phyloP scores from a whole-genome alignment of 1,140 invertebrate species.

The Pseudomyrmex flavicornis region DNA sequence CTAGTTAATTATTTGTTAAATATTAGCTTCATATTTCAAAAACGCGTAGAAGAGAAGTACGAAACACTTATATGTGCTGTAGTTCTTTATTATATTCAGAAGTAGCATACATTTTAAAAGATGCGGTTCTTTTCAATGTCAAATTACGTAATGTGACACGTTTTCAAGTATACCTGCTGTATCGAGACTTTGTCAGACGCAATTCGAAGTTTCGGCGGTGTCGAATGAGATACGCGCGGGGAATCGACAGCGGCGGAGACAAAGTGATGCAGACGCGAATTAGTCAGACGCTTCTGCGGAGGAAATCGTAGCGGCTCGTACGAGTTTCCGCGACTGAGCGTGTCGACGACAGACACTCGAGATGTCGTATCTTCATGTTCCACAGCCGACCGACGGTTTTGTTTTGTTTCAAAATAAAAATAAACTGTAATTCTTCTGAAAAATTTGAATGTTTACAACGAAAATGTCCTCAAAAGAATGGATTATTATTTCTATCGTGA shows the following conservation, averaged over 20 bases:
- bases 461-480: neutral
- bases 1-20: too few relatives aligned
- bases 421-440: conserved; percentile 25
- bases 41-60: too few relatives aligned
- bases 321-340: conserved; percentile 24
- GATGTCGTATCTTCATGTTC: conserved; percentile 36
- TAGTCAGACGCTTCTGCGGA: conserved; percentile 44
- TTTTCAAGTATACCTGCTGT: neutral
- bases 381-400: conserved; percentile 19
- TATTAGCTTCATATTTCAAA: too few relatives aligned
- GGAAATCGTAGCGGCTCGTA: conserved; percentile 36
- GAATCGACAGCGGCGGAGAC: conserved; percentile 27
- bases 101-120: too few relatives aligned
- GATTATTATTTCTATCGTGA: neutral
- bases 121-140: too few relatives aligned
- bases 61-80: too few relatives aligned
- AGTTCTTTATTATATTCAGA: too few relatives aligned
- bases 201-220: neutral
- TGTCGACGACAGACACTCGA: conserved; percentile 45
- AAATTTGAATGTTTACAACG: neutral
- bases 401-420: neutral
- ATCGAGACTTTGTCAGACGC: neutral
- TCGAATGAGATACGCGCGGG: conserved; percentile 6
- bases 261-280: conserved; percentile 51
- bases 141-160: too few relatives aligned